phyloP scores from a whole-genome alignment of 2,113 vertebrate genomes.

The Lagenorhynchus albirostris region DNA sequence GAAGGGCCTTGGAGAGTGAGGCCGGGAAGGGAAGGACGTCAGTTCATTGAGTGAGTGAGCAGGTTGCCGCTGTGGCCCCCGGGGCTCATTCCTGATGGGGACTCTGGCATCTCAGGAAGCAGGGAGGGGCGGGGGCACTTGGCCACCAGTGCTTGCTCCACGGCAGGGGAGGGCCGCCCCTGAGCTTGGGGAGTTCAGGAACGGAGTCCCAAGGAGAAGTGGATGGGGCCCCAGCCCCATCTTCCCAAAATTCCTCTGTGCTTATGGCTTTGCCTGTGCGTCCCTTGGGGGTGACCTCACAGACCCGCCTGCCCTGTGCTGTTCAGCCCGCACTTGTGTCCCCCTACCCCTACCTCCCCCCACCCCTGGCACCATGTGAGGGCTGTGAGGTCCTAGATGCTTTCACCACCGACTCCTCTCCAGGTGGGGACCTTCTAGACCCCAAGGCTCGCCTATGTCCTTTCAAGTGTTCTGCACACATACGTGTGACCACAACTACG shows the following conservation, averaged over 20 bases:
- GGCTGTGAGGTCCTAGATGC: neutral
- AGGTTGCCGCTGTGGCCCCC: rapidly evolving
- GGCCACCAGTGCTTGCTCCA: rapidly evolving
- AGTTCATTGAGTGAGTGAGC: rapidly evolving
- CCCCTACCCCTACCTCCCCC: no score
- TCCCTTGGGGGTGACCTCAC: no score
- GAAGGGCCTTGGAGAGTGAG: neutral
- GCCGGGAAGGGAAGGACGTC: rapidly evolving
- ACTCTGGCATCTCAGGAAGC: rapidly evolving
- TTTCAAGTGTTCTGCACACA: rapidly evolving
- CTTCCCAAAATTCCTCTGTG: rapidly evolving
- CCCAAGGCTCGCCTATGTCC: neutral
- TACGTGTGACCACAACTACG: no score
- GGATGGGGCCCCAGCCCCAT: no score
- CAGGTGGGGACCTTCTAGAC: no score
- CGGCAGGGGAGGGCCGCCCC: no score
- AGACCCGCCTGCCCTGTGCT: rapidly evolving
- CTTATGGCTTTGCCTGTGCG: rapidly evolving
- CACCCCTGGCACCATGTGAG: neutral
- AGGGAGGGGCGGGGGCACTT: neutral
- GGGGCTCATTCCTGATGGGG: no score
- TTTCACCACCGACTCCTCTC: rapidly evolving
- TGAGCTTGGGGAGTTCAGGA: neutral
- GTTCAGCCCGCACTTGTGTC: neutral
- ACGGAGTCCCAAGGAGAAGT: no score